Percentiles rank a stretch among this genome's conserved stretches.
phyloP scores from a whole-genome alignment of 2,797 vertebrate genomes.

The Mastacembelus armatus region DNA sequence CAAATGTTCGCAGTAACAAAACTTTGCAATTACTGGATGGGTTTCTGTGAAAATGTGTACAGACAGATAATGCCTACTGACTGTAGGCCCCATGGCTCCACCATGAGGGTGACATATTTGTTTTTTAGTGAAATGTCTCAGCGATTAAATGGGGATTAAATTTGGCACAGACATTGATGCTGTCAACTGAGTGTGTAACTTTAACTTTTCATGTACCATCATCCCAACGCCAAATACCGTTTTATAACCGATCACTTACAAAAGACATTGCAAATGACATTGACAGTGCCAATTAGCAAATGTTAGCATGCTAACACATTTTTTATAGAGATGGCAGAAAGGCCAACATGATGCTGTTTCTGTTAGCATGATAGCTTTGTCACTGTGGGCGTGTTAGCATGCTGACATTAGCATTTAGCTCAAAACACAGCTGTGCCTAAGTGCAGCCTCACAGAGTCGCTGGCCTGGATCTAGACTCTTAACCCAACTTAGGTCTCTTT shows the following conservation, averaged over 20 bases:
- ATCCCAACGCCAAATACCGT: too few relatives aligned
- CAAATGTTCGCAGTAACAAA: slow-evolving; percentile 4
- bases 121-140: neutral
- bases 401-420: neutral
- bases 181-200: neutral
- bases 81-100: neutral
- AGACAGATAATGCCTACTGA: neutral
- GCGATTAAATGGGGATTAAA: neutral
- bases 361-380: too few relatives aligned
- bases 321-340: too few relatives aligned
- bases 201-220: neutral
- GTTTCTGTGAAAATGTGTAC: neutral
- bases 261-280: too few relatives aligned
- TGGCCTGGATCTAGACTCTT: neutral
- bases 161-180: neutral
- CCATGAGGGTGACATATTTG: neutral
- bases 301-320: too few relatives aligned
- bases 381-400: neutral
- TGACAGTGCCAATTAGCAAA: too few relatives aligned
- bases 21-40: neutral
- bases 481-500: neutral
- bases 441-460: neutral
- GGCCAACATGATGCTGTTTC: too few relatives aligned
- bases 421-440: neutral
- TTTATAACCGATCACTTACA: too few relatives aligned